phyloP scores from a whole-genome alignment of 2,797 vertebrate species.

The Diglossa cyanea region DNA sequence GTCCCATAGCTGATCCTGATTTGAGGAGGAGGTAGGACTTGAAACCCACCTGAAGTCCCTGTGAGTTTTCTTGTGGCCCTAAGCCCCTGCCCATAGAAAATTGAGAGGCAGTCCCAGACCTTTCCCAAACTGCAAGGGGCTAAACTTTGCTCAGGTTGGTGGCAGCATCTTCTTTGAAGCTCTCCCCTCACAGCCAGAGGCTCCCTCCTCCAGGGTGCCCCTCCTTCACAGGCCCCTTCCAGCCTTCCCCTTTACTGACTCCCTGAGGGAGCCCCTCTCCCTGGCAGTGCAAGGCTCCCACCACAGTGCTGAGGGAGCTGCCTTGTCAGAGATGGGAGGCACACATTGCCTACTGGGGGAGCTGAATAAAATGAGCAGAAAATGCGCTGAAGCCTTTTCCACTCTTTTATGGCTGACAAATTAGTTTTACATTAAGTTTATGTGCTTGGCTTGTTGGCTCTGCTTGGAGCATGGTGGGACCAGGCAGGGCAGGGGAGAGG shows the following conservation, averaged over 20 bases:
- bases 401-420: background rate
- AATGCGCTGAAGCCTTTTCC: background rate
- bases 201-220: background rate
- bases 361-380: background rate
- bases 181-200: background rate
- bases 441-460: background rate
- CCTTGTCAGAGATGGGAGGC: background rate
- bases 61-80: background rate
- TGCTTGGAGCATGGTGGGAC: background rate
- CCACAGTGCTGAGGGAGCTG: background rate
- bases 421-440: constrained; percentile 3
- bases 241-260: background rate
- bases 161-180: background rate
- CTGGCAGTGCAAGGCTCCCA: background rate
- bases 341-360: background rate
- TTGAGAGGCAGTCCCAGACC: background rate
- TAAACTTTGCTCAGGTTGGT: background rate
- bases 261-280: background rate
- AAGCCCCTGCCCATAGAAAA: rapidly evolving
- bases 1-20: background rate
- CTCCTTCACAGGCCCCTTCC: background rate
- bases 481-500: background rate
- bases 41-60: background rate
- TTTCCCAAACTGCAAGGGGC: background rate
- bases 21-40: background rate